A percentile compares a stretch with the other conserved stretches of the same genome.
Conservation (phyloP, 2,888 invertebrate genomes). For the Hyposoter didymator region DNA sequence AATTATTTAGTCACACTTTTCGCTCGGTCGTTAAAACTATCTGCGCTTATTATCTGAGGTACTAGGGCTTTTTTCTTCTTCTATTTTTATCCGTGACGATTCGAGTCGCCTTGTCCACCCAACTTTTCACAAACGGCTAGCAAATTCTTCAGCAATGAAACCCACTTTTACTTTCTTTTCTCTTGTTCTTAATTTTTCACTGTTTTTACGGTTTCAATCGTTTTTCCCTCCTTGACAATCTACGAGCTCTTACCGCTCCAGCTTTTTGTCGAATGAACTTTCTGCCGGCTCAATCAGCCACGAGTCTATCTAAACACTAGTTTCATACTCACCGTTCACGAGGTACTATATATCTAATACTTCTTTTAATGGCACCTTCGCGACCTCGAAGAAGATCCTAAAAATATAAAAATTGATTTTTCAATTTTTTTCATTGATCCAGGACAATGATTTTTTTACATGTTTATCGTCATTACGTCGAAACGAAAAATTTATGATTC, state of each 20-base stretch:
- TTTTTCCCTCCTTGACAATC: conserved; percentile 37
- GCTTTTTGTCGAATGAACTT: conserved; percentile 42
- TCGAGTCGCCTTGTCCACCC: background rate
- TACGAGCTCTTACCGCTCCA: conserved; percentile 46
- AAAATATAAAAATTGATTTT: conserved; percentile 74
- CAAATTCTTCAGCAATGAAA: background rate
- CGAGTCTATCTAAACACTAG: conserved; percentile 70
- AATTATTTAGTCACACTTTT: conserved; percentile 26
- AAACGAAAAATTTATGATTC: background rate
- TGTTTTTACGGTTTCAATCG: conserved; percentile 29
- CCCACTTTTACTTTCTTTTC: background rate
- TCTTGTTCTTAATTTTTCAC: conserved; percentile 31
- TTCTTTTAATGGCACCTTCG: conserved; percentile 89
- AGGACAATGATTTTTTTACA: background rate
- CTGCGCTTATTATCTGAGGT: background rate
- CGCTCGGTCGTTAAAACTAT: conserved; percentile 12
- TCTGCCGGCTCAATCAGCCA: conserved; percentile 58
- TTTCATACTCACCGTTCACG: conserved; percentile 66
- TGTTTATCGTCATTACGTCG: background rate
- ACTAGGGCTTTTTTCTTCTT: conserved; percentile 7
- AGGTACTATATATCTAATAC: conserved; percentile 76
- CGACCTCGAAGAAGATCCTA: conserved; percentile 96
- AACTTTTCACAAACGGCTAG: background rate
- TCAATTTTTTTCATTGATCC: conserved; percentile 13
- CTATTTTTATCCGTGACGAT: background rate